Percentiles rank a stretch among this genome's conserved stretches.
Conservation (phyloP, 2,888 invertebrate species). For the Erebia aethiops region DNA sequence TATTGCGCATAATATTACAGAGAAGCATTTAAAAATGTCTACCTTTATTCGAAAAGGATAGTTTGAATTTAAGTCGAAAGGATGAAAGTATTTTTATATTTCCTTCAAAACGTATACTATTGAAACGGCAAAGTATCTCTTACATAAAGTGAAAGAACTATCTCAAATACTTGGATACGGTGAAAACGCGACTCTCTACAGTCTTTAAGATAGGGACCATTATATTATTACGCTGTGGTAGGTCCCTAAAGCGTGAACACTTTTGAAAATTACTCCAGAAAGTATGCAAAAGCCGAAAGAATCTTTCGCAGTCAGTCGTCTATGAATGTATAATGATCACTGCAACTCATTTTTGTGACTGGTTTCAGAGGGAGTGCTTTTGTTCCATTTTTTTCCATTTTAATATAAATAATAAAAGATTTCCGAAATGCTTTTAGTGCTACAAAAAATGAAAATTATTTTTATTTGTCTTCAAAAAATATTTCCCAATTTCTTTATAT, state of each 20-base stretch:
- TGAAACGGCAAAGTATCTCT: conserved; percentile 40
- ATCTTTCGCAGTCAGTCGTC: conserved; percentile 70
- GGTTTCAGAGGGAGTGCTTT: conserved; percentile 42
- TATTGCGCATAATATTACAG: background rate
- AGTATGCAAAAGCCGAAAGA: conserved; percentile 59
- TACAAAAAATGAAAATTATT: background rate
- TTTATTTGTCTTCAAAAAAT: background rate
- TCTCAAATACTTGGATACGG: conserved; percentile 39
- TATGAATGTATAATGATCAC: conserved; percentile 79
- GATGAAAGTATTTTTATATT: conserved; percentile 17
- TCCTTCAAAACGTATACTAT: conserved; percentile 32
- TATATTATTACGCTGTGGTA: conserved; percentile 77
- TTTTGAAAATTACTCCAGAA: conserved; percentile 66
- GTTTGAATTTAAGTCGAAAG: conserved; percentile 6
- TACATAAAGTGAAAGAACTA: conserved; percentile 40
- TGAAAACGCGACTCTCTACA: conserved; percentile 37
- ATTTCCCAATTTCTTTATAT: background rate
- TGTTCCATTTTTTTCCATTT: conserved; percentile 43
- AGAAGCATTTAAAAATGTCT: conserved; percentile 3
- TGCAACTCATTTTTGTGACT: conserved; percentile 48
- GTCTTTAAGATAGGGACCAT: conserved; percentile 56
- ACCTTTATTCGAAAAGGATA: conserved; percentile 6
- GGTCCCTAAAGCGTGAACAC: conserved; percentile 58
- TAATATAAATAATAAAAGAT: conserved; percentile 38
- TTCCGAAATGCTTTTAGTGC: conserved; percentile 8